phyloP scores from a whole-genome alignment of 2,113 vertebrate species.

The Piliocolobus tephrosceles region DNA sequence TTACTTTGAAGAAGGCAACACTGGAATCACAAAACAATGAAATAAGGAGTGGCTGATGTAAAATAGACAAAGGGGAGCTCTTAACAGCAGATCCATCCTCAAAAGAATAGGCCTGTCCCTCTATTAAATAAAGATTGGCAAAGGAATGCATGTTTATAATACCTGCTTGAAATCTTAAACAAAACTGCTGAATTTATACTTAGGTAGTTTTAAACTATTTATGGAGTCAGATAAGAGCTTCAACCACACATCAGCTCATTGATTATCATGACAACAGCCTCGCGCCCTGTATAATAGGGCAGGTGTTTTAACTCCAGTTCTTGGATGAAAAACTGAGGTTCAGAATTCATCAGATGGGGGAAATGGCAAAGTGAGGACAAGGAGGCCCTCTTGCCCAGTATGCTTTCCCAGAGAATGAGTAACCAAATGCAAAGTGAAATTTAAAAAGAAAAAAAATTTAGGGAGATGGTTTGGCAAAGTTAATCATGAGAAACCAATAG shows the following conservation, averaged over 20 bases:
- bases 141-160: not conserved
- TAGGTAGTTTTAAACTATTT: not conserved
- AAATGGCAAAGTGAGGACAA: not conserved
- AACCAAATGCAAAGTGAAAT: not conserved
- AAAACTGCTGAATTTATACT: not conserved
- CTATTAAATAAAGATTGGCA: not conserved
- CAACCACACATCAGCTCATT: not conserved
- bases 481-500: not conserved
- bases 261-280: too few relatives aligned
- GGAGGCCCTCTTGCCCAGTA: not conserved
- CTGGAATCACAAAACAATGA: not conserved
- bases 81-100: not conserved
- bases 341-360: not conserved
- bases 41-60: not conserved
- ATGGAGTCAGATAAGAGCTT: not conserved
- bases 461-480: not conserved
- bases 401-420: not conserved
- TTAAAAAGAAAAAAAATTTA: not conserved
- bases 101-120: not conserved
- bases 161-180: not conserved
- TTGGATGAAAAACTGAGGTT: not conserved
- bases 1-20: not conserved
- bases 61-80: not conserved
- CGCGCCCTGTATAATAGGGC: fast-evolving
- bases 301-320: not conserved